phyloP scores from a whole-genome alignment of 1,140 invertebrate species.

The Caenorhabditis briggsae region DNA sequence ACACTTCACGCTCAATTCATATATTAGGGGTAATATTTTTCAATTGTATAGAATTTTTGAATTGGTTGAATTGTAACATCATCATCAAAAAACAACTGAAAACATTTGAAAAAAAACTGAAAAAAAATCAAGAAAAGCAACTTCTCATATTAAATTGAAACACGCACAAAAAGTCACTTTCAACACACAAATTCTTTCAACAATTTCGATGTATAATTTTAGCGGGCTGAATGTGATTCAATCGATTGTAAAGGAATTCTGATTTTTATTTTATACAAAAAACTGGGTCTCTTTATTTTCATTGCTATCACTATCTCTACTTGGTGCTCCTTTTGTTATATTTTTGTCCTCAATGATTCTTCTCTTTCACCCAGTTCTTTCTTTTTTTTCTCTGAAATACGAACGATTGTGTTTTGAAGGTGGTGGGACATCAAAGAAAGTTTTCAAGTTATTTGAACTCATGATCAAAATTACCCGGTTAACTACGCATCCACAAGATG shows the following conservation, averaged over 20 bases:
- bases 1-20: constrained; percentile 11
- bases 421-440: too few relatives aligned
- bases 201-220: not conserved
- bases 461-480: too few relatives aligned
- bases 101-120: not conserved
- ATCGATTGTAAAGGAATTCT: not conserved
- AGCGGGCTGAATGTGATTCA: constrained; percentile 19
- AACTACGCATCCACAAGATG: not conserved
- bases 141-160: not conserved
- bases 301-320: constrained; percentile 26
- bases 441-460: too few relatives aligned
- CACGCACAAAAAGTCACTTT: not conserved
- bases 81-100: not conserved
- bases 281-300: too few relatives aligned
- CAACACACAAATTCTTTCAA: not conserved
- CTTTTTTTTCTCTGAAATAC: not conserved
- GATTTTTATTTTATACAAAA: not conserved
- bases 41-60: constrained; percentile 44
- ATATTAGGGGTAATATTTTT: constrained; percentile 16
- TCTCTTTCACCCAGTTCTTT: not conserved
- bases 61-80: not conserved
- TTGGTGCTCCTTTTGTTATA: constrained; percentile 30
- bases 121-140: not conserved
- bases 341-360: not conserved
- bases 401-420: constrained; percentile 23